These are phyloP conservation scores for Botrylloides violaceus DNA, from an alignment of 23 tunicate species.

Conservation along the genomic window DNA sequence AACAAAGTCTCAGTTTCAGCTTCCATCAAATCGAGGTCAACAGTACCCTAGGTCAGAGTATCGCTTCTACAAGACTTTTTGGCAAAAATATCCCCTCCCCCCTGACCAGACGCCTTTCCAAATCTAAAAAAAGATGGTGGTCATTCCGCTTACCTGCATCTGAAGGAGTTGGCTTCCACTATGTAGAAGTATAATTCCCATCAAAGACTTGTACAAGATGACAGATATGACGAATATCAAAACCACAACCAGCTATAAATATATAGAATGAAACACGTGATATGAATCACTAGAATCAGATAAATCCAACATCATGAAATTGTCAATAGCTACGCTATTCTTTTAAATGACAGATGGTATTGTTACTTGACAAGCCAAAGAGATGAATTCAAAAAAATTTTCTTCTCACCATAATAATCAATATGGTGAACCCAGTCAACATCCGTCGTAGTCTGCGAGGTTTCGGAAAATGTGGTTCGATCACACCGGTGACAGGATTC, in stretches of 20 bases:
- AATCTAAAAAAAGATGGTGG: too few species aligned
- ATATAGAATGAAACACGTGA: too few species aligned
- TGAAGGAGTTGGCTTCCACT: slow-evolving; percentile 39
- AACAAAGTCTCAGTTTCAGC: neutral
- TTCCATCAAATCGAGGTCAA: too few species aligned
- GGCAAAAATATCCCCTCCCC: neutral
- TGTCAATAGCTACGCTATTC: neutral
- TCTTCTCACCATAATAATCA: slow-evolving; percentile 59
- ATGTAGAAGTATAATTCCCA: slow-evolving; percentile 45
- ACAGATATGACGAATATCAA: slow-evolving; percentile 76
- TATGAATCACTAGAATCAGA: too few species aligned
- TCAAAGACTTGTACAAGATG: slow-evolving; percentile 60
- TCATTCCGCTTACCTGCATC: slow-evolving; percentile 50
- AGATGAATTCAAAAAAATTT: neutral
- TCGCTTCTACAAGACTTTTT: neutral
- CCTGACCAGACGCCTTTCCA: neutral
- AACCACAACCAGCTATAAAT: slow-evolving; percentile 50
- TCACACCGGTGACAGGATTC: slow-evolving; percentile 76
- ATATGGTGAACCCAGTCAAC: slow-evolving; percentile 72
- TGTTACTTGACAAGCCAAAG: too few species aligned
- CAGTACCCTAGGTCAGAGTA: too few species aligned
- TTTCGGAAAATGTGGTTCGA: slow-evolving; percentile 86
- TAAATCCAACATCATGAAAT: neutral
- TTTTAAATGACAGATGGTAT: neutral
- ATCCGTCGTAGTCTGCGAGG: slow-evolving; percentile 37